phyloP scores from a whole-genome alignment of 2,888 invertebrate genomes.

The Dasypogon diadema region DNA sequence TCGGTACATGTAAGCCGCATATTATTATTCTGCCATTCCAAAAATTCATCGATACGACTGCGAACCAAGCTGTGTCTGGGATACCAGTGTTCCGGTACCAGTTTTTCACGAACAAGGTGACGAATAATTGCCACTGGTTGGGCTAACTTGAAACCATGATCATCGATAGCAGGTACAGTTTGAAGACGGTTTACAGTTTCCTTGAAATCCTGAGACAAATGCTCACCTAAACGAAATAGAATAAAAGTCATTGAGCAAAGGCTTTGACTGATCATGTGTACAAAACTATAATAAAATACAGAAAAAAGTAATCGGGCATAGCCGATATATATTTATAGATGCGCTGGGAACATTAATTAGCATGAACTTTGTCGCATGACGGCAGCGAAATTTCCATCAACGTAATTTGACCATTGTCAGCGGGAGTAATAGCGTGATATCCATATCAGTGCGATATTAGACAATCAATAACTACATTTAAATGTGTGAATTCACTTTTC shows the following conservation, averaged over 20 bases:
- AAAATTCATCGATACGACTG: slow-evolving; percentile 77
- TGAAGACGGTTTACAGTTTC: slow-evolving; percentile 73
- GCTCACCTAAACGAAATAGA: slow-evolving; percentile 76
- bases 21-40: slow-evolving; percentile 81
- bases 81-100: slow-evolving; percentile 76
- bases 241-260: too few species aligned
- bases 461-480: too few species aligned
- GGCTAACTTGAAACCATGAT: slow-evolving; percentile 76
- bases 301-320: too few species aligned
- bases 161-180: slow-evolving; percentile 76
- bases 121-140: slow-evolving; percentile 79
- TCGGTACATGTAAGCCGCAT: slow-evolving; percentile 72
- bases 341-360: not conserved
- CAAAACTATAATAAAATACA: too few species aligned
- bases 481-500: too few species aligned
- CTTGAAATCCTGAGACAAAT: slow-evolving; percentile 73
- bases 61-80: slow-evolving; percentile 73
- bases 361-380: too few species aligned
- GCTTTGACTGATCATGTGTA: too few species aligned
- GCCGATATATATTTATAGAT: too few species aligned
- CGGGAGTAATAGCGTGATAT: too few species aligned
- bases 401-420: too few species aligned
- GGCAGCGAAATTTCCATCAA: too few species aligned
- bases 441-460: too few species aligned
- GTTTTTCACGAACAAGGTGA: slow-evolving; percentile 73